Conservation (phyloP, 2,888 invertebrate species). For the Melinaea menophilus region DNA sequence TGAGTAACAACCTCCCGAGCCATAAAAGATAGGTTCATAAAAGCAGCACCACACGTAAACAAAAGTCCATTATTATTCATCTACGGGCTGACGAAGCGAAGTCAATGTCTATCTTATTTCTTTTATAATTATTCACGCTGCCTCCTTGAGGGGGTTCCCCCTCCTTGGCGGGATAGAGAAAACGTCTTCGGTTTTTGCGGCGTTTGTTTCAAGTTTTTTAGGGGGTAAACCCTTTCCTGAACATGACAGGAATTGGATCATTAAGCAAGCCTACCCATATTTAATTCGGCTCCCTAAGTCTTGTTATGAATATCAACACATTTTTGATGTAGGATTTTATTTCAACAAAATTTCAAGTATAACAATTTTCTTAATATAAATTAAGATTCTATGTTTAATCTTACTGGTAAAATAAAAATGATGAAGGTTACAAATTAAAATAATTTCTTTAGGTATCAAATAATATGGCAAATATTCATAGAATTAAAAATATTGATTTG, state of each 20-base stretch:
- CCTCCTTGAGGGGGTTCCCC: conserved; percentile 50
- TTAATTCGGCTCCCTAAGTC: conserved; percentile 59
- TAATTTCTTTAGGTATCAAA: too few relatives aligned
- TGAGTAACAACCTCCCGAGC: conserved; percentile 50
- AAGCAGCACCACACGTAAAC: conserved; percentile 67
- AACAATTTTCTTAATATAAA: background rate
- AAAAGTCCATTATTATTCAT: conserved; percentile 76
- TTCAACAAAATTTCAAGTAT: background rate
- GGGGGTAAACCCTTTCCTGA: conserved; percentile 78
- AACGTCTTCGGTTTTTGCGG: conserved; percentile 78
- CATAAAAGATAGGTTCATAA: conserved; percentile 52
- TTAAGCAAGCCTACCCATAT: conserved; percentile 75
- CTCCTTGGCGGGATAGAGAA: conserved; percentile 52
- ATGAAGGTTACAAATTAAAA: too few relatives aligned
- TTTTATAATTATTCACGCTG: conserved; percentile 76
- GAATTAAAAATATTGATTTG: too few relatives aligned
- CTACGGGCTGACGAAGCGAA: conserved; percentile 69
- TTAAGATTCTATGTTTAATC: background rate
- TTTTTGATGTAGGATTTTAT: conserved; percentile 8
- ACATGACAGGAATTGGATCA: conserved; percentile 79
- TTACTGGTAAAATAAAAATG: too few relatives aligned
- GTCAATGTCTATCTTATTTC: conserved; percentile 78
- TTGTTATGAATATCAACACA: conserved; percentile 31
- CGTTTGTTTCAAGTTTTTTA: conserved; percentile 78
- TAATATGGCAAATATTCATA: too few relatives aligned